Conservation (phyloP, 2,113 vertebrate species). For the Sinocyclocheilus grahami region DNA sequence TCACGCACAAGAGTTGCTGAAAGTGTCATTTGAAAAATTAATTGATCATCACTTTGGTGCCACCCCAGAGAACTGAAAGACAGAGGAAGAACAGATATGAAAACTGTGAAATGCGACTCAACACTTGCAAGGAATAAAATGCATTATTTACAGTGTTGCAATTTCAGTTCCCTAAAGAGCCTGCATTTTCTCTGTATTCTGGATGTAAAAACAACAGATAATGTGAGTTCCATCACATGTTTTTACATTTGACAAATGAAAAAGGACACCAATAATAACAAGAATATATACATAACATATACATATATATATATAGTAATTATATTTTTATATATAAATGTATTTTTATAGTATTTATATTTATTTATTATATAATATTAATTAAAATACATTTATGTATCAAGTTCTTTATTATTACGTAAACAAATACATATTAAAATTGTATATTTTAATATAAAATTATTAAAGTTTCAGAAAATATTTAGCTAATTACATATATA, state of each 20-base stretch:
- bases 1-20: not conserved
- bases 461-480: too few species aligned
- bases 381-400: too few species aligned
- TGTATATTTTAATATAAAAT: too few species aligned
- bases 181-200: not conserved
- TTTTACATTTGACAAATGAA: not conserved
- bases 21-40: conserved; percentile 28
- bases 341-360: too few species aligned
- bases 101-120: not conserved
- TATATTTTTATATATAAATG: too few species aligned
- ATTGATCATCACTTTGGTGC: conserved; percentile 36
- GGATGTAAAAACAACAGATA: not conserved
- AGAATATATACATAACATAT: too few species aligned
- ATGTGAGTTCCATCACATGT: not conserved
- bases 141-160: not conserved
- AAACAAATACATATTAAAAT: too few species aligned
- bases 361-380: too few species aligned
- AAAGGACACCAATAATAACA: too few species aligned
- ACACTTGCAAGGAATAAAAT: not conserved
- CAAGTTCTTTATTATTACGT: too few species aligned
- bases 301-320: too few species aligned
- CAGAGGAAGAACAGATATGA: not conserved
- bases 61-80: conserved; percentile 4
- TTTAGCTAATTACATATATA: too few species aligned
- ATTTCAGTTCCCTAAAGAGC: not conserved